Conservation (phyloP, 2,797 vertebrate species). For the Cynopterus sphinx region DNA sequence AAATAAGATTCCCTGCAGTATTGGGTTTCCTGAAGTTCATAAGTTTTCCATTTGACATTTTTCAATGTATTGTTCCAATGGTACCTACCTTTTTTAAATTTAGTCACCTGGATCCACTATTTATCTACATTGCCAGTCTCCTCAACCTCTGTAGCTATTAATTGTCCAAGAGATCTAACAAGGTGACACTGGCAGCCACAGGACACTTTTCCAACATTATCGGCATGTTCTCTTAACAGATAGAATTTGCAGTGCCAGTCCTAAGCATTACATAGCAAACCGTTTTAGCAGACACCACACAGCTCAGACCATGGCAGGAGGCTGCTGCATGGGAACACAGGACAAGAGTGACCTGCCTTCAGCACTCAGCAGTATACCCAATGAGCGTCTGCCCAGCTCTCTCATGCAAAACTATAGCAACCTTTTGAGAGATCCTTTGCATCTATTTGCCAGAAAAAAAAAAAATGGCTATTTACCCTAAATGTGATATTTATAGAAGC, state of each 20-base stretch:
- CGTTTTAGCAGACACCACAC: neutral
- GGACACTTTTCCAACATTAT: neutral
- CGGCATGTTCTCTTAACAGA: neutral
- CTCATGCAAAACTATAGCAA: neutral
- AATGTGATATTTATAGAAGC: conserved; percentile 16
- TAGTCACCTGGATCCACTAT: neutral
- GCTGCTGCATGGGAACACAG: neutral
- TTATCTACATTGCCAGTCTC: neutral
- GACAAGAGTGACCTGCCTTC: neutral
- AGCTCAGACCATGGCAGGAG: neutral
- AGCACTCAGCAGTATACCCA: neutral
- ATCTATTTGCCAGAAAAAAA: neutral
- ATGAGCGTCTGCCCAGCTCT: neutral
- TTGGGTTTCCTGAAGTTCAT: neutral
- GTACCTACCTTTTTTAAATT: neutral
- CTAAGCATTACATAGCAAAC: neutral
- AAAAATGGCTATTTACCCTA: neutral
- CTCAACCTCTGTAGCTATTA: neutral
- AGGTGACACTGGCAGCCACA: neutral
- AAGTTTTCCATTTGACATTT: neutral
- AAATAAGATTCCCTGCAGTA: neutral
- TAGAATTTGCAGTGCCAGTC: neutral
- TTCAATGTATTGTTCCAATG: neutral
- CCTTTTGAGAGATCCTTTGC: conserved; percentile 5
- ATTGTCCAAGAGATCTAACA: neutral